These are phyloP conservation scores for Leptinotarsa tumamoca DNA, from an alignment of 2,888 invertebrate species.

Conservation along the genomic window DNA sequence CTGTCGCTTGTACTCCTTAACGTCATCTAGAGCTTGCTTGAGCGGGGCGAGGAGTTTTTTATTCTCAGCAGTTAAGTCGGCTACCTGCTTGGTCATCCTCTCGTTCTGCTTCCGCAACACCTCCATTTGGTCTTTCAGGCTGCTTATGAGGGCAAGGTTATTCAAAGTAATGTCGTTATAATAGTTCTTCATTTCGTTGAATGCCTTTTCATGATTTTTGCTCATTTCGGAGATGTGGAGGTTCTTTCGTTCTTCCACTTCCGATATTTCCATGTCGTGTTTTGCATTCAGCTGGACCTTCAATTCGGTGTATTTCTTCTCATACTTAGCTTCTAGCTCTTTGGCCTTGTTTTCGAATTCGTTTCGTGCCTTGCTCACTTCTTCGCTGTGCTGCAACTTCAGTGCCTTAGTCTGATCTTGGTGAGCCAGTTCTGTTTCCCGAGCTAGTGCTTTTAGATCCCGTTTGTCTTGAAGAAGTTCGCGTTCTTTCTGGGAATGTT, in stretches of 20 bases:
- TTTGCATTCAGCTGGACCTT: slow-evolving; percentile 79
- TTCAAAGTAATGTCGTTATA: slow-evolving; percentile 95
- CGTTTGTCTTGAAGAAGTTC: slow-evolving; percentile 82
- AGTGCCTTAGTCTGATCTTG: slow-evolving; percentile 80
- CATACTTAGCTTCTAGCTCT: slow-evolving; percentile 78
- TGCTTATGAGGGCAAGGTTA: slow-evolving; percentile 90
- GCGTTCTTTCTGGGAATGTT: slow-evolving; percentile 81
- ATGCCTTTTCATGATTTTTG: slow-evolving; percentile 85
- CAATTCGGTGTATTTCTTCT: slow-evolving; percentile 79
- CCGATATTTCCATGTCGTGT: slow-evolving; percentile 83
- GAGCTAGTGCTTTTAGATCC: slow-evolving; percentile 73
- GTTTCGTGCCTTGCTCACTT: slow-evolving; percentile 71
- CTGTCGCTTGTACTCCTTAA: slow-evolving; percentile 79
- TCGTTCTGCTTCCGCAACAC: slow-evolving; percentile 83
- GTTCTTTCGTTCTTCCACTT: slow-evolving; percentile 93
- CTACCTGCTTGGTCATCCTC: slow-evolving; percentile 76
- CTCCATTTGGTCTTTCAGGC: slow-evolving; percentile 83
- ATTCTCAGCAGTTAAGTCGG: slow-evolving; percentile 79
- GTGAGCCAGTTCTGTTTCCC: slow-evolving; percentile 77
- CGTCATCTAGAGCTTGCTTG: slow-evolving; percentile 77
- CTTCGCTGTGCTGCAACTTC: slow-evolving; percentile 70
- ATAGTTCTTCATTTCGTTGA: slow-evolving; percentile 92
- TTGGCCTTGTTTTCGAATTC: slow-evolving; percentile 77
- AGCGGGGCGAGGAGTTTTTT: slow-evolving; percentile 80
- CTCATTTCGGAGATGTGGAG: slow-evolving; percentile 85